phyloP scores from a whole-genome alignment of 1,140 invertebrate species.

The Zaprionus taronus region DNA sequence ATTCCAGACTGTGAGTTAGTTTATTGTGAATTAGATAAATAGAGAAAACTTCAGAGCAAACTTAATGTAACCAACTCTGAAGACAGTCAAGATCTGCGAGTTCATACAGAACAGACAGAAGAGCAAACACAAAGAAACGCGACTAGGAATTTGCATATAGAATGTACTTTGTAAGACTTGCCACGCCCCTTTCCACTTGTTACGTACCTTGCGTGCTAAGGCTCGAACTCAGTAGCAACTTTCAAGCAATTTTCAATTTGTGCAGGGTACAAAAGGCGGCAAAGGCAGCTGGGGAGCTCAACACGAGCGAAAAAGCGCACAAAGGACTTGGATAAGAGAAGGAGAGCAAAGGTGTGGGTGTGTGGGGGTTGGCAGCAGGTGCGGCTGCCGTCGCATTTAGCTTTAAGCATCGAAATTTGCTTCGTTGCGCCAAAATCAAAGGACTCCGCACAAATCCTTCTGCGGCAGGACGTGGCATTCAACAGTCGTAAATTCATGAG shows the following conservation, averaged over 20 bases:
- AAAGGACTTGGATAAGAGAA: not conserved
- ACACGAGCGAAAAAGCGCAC: constrained; percentile 4
- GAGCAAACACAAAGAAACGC: not conserved
- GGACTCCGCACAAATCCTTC: constrained; percentile 25
- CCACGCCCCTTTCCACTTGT: not conserved
- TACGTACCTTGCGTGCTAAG: not conserved
- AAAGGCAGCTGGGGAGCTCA: not conserved
- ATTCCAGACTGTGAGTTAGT: not conserved
- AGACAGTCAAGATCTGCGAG: not conserved
- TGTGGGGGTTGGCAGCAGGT: not conserved
- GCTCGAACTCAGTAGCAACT: not conserved
- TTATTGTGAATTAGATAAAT: not conserved
- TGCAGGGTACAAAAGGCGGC: not conserved
- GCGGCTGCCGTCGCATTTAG: constrained; percentile 13
- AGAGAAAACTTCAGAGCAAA: not conserved
- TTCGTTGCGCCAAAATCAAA: constrained; percentile 14
- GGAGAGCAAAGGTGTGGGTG: not conserved
- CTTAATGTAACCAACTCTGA: not conserved
- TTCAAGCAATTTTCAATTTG: constrained; percentile 4
- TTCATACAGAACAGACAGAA: not conserved
- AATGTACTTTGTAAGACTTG: not conserved
- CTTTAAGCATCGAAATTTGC: constrained; percentile 16
- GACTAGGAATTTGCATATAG: not conserved
- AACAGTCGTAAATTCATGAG: constrained; percentile 38
- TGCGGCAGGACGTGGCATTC: constrained; percentile 14